Percentiles rank a stretch among this genome's conserved stretches.
phyloP scores from a whole-genome alignment of 53 echinoderm and acorn worm species.

The Glandiceps talaboti region DNA sequence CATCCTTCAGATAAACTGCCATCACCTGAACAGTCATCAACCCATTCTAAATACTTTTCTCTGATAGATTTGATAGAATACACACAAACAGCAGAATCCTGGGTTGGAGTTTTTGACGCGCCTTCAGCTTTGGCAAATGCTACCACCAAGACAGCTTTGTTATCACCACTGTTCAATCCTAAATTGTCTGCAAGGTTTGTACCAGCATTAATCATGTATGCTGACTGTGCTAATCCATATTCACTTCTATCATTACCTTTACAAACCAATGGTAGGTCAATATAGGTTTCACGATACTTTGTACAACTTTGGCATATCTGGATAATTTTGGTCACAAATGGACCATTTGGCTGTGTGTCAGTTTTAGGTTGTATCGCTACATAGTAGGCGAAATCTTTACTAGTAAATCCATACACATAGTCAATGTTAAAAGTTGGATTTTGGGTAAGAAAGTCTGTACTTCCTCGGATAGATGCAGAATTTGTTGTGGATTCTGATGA shows the following conservation, averaged over 20 bases:
- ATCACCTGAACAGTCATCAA: background rate
- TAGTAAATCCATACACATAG: conserved; percentile 67
- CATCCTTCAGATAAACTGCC: background rate
- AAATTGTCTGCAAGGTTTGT: background rate
- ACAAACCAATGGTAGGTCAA: conserved; percentile 72
- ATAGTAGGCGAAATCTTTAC: conserved; percentile 60
- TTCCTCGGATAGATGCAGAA: background rate
- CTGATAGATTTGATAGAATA: background rate
- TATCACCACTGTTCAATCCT: background rate
- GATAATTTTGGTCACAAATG: conserved; percentile 60
- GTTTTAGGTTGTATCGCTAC: conserved; percentile 45
- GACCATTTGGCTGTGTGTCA: conserved; percentile 9
- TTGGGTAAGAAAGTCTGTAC: background rate
- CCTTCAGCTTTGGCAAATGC: background rate
- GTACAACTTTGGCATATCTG: conserved; percentile 43
- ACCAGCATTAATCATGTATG: conserved; percentile 47
- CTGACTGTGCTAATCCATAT: conserved; percentile 77
- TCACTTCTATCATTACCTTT: conserved; percentile 3
- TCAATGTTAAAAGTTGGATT: conserved; percentile 47
- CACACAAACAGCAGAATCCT: background rate
- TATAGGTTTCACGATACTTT: conserved; percentile 32
- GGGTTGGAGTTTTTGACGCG: background rate
- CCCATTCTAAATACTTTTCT: background rate
- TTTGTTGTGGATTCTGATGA: background rate
- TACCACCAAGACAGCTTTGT: background rate